Conservation (phyloP, 2,113 vertebrate species). For the Ivindomyrus marchei region DNA sequence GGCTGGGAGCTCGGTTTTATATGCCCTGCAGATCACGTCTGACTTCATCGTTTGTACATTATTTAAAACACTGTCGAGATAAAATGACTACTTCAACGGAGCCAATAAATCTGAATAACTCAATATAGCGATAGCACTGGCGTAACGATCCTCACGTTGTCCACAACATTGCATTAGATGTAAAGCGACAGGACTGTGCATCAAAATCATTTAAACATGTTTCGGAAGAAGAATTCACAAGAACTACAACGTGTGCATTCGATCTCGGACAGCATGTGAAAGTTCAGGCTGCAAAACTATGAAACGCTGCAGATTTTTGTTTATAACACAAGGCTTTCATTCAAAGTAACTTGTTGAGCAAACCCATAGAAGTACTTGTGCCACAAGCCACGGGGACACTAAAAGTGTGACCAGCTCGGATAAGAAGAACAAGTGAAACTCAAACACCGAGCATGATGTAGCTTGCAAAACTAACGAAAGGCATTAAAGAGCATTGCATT, state of each 20-base stretch:
- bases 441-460: not conserved
- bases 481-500: not conserved
- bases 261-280: not conserved
- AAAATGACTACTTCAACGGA: not conserved
- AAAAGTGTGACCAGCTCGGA: not conserved
- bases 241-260: not conserved
- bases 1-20: not conserved
- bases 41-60: not conserved
- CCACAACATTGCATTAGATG: not conserved
- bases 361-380: not conserved
- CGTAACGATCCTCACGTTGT: not conserved
- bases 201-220: not conserved
- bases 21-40: not conserved
- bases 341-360: not conserved
- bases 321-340: not conserved
- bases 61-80: not conserved
- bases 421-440: not conserved
- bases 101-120: not conserved
- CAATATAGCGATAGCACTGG: not conserved
- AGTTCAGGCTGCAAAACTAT: not conserved
- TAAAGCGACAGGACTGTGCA: not conserved
- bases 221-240: not conserved
- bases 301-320: not conserved
- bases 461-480: not conserved
- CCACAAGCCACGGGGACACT: not conserved